Conservation (phyloP, 1,140 invertebrate species). For the Thaumetopoea pityocampa region DNA sequence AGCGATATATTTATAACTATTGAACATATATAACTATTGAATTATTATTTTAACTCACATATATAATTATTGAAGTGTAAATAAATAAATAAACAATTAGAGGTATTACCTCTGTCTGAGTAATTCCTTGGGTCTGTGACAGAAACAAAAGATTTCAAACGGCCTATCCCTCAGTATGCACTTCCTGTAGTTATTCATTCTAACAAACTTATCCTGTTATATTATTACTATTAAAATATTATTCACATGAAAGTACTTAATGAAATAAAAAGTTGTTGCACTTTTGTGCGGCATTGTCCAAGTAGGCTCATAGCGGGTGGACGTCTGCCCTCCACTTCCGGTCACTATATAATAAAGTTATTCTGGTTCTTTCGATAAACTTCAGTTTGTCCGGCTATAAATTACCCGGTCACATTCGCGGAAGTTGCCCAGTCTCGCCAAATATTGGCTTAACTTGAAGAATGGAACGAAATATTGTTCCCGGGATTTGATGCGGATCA, state of each 20-base stretch:
- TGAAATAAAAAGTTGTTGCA: constrained; percentile 1
- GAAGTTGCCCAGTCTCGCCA: constrained; percentile 51
- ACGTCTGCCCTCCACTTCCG: constrained; percentile 48
- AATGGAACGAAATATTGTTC: constrained; percentile 30
- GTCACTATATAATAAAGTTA: constrained; percentile 74
- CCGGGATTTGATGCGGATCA: constrained; percentile 47
- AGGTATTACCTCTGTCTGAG: too few relatives aligned
- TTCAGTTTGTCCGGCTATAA: constrained; percentile 67
- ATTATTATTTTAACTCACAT: too few relatives aligned
- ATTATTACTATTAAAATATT: too few relatives aligned
- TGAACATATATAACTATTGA: too few relatives aligned
- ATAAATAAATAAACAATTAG: too few relatives aligned
- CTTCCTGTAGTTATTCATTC: too few relatives aligned
- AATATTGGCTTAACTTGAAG: constrained; percentile 72
- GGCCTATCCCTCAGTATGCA: too few relatives aligned
- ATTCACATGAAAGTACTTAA: neutral
- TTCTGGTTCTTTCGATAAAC: constrained; percentile 71
- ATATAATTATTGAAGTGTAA: too few relatives aligned
- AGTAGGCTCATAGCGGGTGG: constrained; percentile 7
- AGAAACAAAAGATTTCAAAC: too few relatives aligned
- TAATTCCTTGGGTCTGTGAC: too few relatives aligned
- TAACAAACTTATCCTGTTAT: too few relatives aligned
- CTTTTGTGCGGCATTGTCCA: constrained; percentile 30
- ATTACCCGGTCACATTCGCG: constrained; percentile 61
- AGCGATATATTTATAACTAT: too few relatives aligned